Evolutionary conservation across 2,888 invertebrate species (phyloP).

Genomic region (Trachelus stipa): DNA sequence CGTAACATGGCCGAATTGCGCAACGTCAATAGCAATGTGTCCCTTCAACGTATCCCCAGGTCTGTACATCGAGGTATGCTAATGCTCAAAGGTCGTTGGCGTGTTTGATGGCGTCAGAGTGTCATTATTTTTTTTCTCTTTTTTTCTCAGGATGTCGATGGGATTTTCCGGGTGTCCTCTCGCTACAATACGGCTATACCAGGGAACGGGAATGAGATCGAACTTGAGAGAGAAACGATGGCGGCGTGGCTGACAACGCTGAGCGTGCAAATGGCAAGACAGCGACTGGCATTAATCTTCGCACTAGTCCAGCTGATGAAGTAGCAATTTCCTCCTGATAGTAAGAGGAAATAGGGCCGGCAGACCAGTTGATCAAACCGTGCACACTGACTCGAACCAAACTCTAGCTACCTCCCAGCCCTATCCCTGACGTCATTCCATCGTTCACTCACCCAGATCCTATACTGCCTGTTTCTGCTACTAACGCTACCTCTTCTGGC

Average conservation of each 20-base stretch:
- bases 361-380: constrained; percentile 54
- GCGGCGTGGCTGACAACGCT: not conserved
- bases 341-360: constrained; percentile 61
- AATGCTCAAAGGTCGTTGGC: not conserved
- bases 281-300: constrained; percentile 51
- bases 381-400: constrained; percentile 40
- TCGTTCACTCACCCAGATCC: constrained; percentile 26
- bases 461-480: constrained; percentile 35
- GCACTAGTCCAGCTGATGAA: constrained; percentile 57
- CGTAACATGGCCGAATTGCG: not conserved
- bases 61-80: not conserved
- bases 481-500: constrained; percentile 41
- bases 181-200: not conserved
- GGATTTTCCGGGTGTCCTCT: not conserved
- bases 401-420: not conserved
- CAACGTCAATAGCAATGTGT: not conserved
- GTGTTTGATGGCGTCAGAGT: not conserved
- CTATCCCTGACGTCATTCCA: constrained; percentile 2
- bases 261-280: constrained; percentile 39
- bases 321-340: constrained; percentile 63
- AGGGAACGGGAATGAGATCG: not conserved
- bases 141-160: not conserved
- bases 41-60: not conserved
- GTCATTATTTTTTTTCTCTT: not conserved
- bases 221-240: not conserved